Percentiles rank a stretch among this genome's conserved stretches.
Evolutionary conservation across 2,797 vertebrate species (phyloP).

Genomic region (Huso huso): DNA sequence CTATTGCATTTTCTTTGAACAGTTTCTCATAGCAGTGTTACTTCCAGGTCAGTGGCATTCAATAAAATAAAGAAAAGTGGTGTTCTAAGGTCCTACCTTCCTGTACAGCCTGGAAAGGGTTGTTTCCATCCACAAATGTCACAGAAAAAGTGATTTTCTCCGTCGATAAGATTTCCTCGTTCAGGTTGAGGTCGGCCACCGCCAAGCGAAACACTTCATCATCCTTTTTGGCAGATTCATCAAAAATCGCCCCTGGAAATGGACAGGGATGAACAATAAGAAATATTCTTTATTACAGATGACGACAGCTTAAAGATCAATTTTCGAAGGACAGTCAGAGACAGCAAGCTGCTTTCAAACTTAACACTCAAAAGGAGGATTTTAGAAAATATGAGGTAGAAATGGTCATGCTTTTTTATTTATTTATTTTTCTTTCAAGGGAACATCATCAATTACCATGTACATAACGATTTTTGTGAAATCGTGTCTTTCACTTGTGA

Average conservation of each 20-base stretch:
- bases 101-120: conserved; percentile 96
- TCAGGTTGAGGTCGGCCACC: conserved; percentile 95
- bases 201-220: conserved; percentile 94
- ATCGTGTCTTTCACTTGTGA: too few species aligned
- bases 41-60: neutral
- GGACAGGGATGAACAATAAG: conserved; percentile 5
- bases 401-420: too few species aligned
- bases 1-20: neutral
- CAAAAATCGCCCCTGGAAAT: conserved; percentile 89
- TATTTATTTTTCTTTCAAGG: too few species aligned
- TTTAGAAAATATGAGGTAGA: too few species aligned
- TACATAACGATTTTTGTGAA: too few species aligned
- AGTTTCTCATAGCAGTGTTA: neutral
- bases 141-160: conserved; percentile 98
- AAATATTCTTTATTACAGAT: conserved; percentile 15
- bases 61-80: neutral
- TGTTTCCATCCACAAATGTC: conserved; percentile 95
- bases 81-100: conserved; percentile 73
- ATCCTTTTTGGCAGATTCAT: conserved; percentile 91
- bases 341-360: neutral
- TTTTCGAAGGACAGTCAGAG: conserved; percentile 7
- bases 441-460: too few species aligned
- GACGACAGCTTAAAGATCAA: conserved; percentile 14
- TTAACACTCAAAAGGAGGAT: too few species aligned
- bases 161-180: conserved; percentile 94